Evolutionary conservation across 2,113 vertebrate species (phyloP).

Genomic region (Australoheros scitulus): DNA sequence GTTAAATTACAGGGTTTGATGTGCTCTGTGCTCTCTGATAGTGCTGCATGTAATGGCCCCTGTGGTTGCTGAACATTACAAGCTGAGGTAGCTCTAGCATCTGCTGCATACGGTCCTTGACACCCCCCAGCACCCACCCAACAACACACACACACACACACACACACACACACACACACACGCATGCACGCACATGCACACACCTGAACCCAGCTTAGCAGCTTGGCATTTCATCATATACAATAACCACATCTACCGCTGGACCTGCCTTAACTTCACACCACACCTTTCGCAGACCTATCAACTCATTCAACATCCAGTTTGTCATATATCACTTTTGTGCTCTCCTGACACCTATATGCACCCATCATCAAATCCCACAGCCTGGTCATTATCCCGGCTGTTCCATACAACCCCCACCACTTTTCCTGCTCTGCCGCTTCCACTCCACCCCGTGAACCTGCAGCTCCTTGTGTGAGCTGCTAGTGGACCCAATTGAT

Average conservation of each 20-base stretch:
- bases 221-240: slow-evolving; percentile 50
- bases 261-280: slow-evolving; percentile 26
- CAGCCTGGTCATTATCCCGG: slow-evolving; percentile 62
- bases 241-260: slow-evolving; percentile 49
- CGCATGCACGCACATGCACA: not conserved
- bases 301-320: slow-evolving; percentile 48
- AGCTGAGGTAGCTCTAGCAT: slow-evolving; percentile 72
- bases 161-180: not conserved
- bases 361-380: slow-evolving; percentile 63
- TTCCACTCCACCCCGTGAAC: slow-evolving; percentile 41
- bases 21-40: slow-evolving; percentile 73
- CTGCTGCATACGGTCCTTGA: slow-evolving; percentile 37
- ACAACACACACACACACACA: no score
- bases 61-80: slow-evolving; percentile 80
- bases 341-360: slow-evolving; percentile 60
- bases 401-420: slow-evolving; percentile 37
- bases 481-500: slow-evolving; percentile 76
- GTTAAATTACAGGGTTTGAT: slow-evolving; percentile 84
- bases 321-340: slow-evolving; percentile 57
- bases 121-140: slow-evolving; percentile 2
- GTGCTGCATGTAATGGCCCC: slow-evolving; percentile 74
- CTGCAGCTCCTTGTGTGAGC: slow-evolving; percentile 53
- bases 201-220: slow-evolving; percentile 45
- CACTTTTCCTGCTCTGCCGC: slow-evolving; percentile 31
- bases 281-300: slow-evolving; percentile 38